Percentiles rank a stretch among this genome's conserved stretches.
These are phyloP conservation scores for Phortica variegata DNA, from an alignment of 1,140 invertebrate species.

Conservation along the genomic window DNA sequence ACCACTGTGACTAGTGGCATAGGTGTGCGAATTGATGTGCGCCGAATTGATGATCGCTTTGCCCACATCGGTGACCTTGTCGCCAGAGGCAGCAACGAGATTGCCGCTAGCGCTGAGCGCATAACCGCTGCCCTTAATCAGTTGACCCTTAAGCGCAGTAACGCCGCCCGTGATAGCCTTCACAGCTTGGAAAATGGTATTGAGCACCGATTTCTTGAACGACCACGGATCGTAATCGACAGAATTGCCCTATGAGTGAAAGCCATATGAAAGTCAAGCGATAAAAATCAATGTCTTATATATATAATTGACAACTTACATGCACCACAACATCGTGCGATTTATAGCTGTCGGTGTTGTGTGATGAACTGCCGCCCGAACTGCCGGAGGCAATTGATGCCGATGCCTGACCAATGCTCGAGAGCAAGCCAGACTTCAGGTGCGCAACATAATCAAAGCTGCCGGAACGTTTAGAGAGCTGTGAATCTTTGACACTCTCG, in stretches of 20 bases:
- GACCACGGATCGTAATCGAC: slow-evolving; percentile 69
- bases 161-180: slow-evolving; percentile 83
- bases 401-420: slow-evolving; percentile 61
- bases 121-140: slow-evolving; percentile 80
- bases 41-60: slow-evolving; percentile 73
- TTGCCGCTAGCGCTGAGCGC: slow-evolving; percentile 72
- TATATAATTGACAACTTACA: slow-evolving; percentile 46
- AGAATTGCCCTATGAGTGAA: slow-evolving; percentile 53
- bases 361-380: slow-evolving; percentile 60
- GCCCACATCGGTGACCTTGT: slow-evolving; percentile 73
- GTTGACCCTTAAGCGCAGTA: slow-evolving; percentile 77
- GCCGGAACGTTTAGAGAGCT: slow-evolving; percentile 55
- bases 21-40: slow-evolving; percentile 61
- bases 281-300: too few species aligned
- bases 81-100: slow-evolving; percentile 61
- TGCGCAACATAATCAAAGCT: slow-evolving; percentile 58
- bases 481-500: slow-evolving; percentile 44
- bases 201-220: slow-evolving; percentile 77
- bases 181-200: slow-evolving; percentile 77
- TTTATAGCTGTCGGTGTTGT: slow-evolving; percentile 58
- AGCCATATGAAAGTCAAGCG: not conserved
- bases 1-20: slow-evolving; percentile 31
- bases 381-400: slow-evolving; percentile 61
- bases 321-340: slow-evolving; percentile 51
- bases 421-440: slow-evolving; percentile 59